Evolutionary conservation across 2,888 invertebrate genomes (phyloP), one percentile per base, ranked within the genome.

Genomic region (Papilio elwesi): DNA sequence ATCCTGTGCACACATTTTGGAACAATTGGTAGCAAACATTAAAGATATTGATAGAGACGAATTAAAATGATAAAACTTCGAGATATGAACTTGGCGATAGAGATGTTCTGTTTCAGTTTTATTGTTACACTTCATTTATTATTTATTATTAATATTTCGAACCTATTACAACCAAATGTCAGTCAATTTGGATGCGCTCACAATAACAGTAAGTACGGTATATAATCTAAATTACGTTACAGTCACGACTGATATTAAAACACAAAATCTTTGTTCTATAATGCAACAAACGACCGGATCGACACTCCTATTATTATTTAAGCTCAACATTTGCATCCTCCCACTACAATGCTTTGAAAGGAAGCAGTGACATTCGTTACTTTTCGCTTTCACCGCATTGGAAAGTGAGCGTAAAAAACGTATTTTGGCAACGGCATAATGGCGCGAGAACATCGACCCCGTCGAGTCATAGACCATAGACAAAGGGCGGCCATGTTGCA

Each of bases 351-450:
- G 85, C 83, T 87, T 87, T 88, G 90, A 92, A 92, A 92, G 92
- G 93, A 93, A 90, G 85, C 90, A 90, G 86, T 92, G 92, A 92
- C 91, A 92, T 91, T 92, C 87, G 81, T 90, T 89, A 90, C 90
- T 86, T 92, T 91, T 92, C 92, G 91, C 93, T 93, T 93, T 93
- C 93, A 93, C 93, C 88, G 81, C 90, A 92, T 93, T 93, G 92
- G 93, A 93, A 93, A 93, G 93, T 93, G 90, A 92, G 90, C 90
- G 93, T 92, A 92, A 93, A 93, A 93, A 92, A 90, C 87, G 86
- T 86, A 92, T 91, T 93, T 93, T 92, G 93, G 92, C 92, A 92
- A 89, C 90, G 80, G 81, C 88, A 86, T 87, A 89, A 90, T 88
- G 90, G 86, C 87, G 87, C 76, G 82, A 86, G 92, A 87, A 87